phyloP scores from a whole-genome alignment of 2,797 vertebrate species.

The Gymnocypris eckloni region DNA sequence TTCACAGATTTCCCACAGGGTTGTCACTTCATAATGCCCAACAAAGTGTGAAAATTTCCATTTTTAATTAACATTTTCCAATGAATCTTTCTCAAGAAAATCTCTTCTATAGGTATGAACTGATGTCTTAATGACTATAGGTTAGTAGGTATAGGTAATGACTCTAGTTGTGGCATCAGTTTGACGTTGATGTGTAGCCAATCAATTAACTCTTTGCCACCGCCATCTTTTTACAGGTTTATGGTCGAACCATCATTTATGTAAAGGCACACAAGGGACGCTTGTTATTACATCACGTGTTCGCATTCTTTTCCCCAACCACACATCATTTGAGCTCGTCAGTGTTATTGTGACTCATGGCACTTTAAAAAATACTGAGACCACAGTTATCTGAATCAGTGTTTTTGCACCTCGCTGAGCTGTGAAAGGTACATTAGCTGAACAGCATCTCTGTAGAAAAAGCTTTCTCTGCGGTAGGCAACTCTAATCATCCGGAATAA shows the following conservation, averaged over 20 bases:
- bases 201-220: constrained; percentile 3
- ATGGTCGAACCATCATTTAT: not conserved
- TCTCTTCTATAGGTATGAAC: not conserved
- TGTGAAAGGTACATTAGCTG: constrained; percentile 47
- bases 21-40: constrained; percentile 10
- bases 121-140: not conserved
- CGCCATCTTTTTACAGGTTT: not conserved
- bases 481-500: constrained; percentile 20
- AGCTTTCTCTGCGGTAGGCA: constrained; percentile 5
- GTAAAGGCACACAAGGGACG: not conserved
- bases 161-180: not conserved
- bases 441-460: constrained; percentile 24
- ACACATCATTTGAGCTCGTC: not conserved
- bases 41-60: not conserved
- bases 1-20: not conserved
- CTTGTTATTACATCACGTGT: constrained; percentile 6
- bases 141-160: no score
- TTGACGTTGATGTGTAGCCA: not conserved
- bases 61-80: constrained; percentile 10
- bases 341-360: constrained; percentile 30
- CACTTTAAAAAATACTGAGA: constrained; percentile 36
- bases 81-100: not conserved
- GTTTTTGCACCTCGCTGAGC: constrained; percentile 40
- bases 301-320: not conserved
- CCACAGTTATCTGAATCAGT: constrained; percentile 33